Base-by-base conservation (phyloP, 2,888 invertebrate species). In the Dendrolimus houi region DNA sequence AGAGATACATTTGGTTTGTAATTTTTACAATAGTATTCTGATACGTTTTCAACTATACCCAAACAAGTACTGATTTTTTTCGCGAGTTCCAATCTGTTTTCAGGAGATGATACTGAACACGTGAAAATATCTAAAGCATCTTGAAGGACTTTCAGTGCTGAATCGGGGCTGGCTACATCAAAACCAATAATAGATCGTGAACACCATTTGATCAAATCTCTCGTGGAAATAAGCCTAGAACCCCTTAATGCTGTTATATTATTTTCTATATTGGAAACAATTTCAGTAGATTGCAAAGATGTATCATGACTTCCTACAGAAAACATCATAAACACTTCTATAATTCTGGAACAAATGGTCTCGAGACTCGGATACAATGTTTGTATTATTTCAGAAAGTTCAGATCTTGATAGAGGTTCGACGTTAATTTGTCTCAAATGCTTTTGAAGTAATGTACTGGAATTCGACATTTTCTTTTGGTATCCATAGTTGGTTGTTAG, bases 201-300 rank as follows among this genome's bases (percentile, higher is more conserved):
- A 74, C 98, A 98, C 94, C 98, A 96, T 79, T 98, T 98, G 66
- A 98, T 93, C 55, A 99, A 92, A 91, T 99, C 99, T 67, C 98
- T 93, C 0, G 96, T 95, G 0, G 96, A 96, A 29, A 94, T 95
- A 54, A 94, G 82, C 65, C 96, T 91, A 1, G 93, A 93, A 54
- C 89, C 92, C 72, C 86, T 89, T 55, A 87, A 74, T 2, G 87
- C 67, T 12, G 67, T 68, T 8, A 85, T 41, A 58, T 66, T 78
- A 42, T 65, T 69, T 53, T 77, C 76, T 60, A 74, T 78, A 0
- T 75, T 75, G 12, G 65, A 60, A 13, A 64, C 64, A 12, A 63
- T 58, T 52, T 81, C 83, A 3, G 85, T 87, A 58, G 90, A 86
- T 54, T 88, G 86, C 54, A 83, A 69, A 1, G 91, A 88, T 7